phyloP scores from a whole-genome alignment of 2,797 vertebrate genomes.

The Parambassis ranga region DNA sequence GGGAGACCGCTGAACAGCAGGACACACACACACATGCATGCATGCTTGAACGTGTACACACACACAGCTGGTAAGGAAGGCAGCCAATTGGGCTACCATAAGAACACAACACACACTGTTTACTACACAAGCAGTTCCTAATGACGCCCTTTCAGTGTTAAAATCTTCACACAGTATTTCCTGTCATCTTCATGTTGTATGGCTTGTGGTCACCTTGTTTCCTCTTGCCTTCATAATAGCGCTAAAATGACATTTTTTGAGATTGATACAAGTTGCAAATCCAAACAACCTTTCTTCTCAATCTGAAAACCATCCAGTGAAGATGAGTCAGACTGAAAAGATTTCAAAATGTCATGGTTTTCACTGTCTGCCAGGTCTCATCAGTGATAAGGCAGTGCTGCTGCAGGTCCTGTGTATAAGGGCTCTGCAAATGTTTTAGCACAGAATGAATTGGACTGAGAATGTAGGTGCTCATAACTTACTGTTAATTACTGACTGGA shows the following conservation, averaged over 20 bases:
- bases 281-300: background rate
- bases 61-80: conserved; percentile 26
- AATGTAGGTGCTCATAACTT: conserved; percentile 17
- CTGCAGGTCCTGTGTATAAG: background rate
- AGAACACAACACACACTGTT: conserved; percentile 25
- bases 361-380: conserved; percentile 19
- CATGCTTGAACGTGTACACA: background rate
- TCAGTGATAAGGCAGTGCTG: conserved; percentile 22
- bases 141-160: conserved; percentile 10
- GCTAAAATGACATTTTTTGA: conserved; percentile 1
- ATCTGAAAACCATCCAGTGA: conserved; percentile 19
- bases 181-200: background rate
- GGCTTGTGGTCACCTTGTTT: background rate
- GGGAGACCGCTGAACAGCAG: conserved; percentile 48
- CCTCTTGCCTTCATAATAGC: background rate
- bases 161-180: background rate
- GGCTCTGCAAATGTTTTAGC: conserved; percentile 11
- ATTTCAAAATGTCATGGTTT: conserved; percentile 30
- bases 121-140: conserved; percentile 7
- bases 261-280: background rate
- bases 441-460: conserved; percentile 18
- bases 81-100: conserved; percentile 8
- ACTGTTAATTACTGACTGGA: conserved; percentile 18
- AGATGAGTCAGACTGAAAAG: conserved; percentile 12
- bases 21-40: conserved; percentile 12